Base-by-base conservation (phyloP, 2,797 vertebrate genomes). In the Rhabdophis nuchalis region DNA sequence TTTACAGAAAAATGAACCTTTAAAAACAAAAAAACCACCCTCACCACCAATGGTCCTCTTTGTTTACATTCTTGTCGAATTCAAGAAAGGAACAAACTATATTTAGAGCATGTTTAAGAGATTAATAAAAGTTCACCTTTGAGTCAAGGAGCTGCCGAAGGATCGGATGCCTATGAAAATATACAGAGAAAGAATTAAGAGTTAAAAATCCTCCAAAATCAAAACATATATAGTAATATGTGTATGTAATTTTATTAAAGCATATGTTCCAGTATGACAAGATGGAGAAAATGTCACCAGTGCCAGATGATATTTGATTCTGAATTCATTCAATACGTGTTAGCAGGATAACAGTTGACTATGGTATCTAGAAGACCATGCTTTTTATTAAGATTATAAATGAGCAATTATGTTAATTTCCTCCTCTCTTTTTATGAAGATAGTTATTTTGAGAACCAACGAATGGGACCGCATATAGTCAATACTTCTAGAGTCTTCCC, bases 141-240 rank as follows among this genome's bases (percentile, higher is more conserved):
- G 98, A 1, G 98, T 97, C 1, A 98, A 97, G 20, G 98, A 89
- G 56, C 50, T 68, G 46, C 97, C 96, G 57, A 98, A 98, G 0
- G 97, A 96, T 86, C 98, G 98, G 1, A 98, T 94, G 95, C 97
- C 99, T 99, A 96, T 14, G 96, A 97, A 90, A 96, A 95, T 86
- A 94, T 90, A n/a, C 2, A 0, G 12, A 41, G 87, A 46, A 5
- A 27, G 58, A 12, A 86, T 97, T 87, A 97, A 97, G 92, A 93
- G 82, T 57, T 36, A 2, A 90, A 5, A 68, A 46, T 1, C 27
- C 56, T 72, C 91, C 10, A 87, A 36, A 29, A 32, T 41, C 46
- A 29, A 18, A 46, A 46, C 8, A 46, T 46, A 46, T 82, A 82
- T 9, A 72, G 32, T 72, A 36, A 20, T 36, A 72, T 3, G 7